Base-by-base conservation (phyloP, 2,888 invertebrate genomes). In the Acanthosepion esculentum region DNA sequence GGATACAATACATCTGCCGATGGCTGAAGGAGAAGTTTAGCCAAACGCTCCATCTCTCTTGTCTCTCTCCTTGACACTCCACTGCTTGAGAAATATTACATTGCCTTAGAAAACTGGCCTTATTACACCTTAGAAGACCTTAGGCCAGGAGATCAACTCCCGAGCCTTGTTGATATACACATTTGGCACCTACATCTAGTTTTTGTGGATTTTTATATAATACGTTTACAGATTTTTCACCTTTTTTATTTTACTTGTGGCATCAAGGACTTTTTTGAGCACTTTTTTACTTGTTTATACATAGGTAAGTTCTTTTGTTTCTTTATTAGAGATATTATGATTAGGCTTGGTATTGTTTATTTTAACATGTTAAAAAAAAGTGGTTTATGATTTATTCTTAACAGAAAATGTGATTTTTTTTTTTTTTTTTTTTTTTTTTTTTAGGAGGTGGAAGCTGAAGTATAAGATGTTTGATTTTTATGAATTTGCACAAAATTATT, bases 11-110 rank as follows among this genome's bases (percentile, higher is more conserved):
- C 18, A 78, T 78, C 78, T 78, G 78, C 78, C 78, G 78, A 78
- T 78, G 78, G 78, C 78, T 78, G 78, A 78, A 78, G 78, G 78
- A n/a, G 78, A 78, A 33, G 78, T 78, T 78, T 78, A 78, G 78
- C n/a, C 78, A 5, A n/a, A 78, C 78, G 78, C 78, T 78, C n/a
- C n/a, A 78, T 78, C 78, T 78, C 78, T 33, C 33, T 29, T 78
- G n/a, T 78, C 78, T 78, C 78, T 78, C 78, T 29, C n/a, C 15
- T 33, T 78, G 78, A 78, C 78, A 78, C 78, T 78, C n/a, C 78
- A 78, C n/a, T 78, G n/a, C 78, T 78, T 78, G 78, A 33, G 78
- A 33, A 78, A 15, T n/a, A 78, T 8, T 8, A n/a, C 78, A n/a
- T 78, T 18, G 78, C 78, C 78, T 78, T 78, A 78, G 78, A 78